A percentile compares a stretch with the other conserved stretches of the same genome.
Evolutionary conservation across 2,113 vertebrate species (phyloP).

Genomic region (Rattus rattus): DNA sequence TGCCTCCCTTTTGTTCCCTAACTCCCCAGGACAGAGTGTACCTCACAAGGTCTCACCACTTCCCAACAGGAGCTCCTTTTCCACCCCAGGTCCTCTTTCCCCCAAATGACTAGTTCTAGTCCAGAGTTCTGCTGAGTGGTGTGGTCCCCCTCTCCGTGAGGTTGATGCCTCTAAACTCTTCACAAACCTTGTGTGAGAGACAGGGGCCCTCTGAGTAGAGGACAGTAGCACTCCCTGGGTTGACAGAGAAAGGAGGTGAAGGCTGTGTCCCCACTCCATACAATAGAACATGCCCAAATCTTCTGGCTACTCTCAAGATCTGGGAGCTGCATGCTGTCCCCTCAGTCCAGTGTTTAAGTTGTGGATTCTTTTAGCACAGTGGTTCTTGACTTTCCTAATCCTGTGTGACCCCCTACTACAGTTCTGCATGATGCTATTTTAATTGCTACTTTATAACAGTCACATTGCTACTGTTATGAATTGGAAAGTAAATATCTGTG

Average conservation of each 20-base stretch:
- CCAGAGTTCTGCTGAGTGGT: accelerated
- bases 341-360: background rate
- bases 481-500: background rate
- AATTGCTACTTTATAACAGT: background rate
- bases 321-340: accelerated
- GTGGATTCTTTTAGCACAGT: background rate
- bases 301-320: accelerated
- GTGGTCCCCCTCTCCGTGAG: background rate
- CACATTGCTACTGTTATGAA: background rate
- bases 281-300: background rate
- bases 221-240: accelerated
- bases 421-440: background rate
- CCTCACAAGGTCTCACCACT: background rate
- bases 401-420: background rate
- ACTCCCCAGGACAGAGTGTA: too few relatives aligned
- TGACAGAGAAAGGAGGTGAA: background rate
- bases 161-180: background rate
- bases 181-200: background rate
- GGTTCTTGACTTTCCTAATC: background rate
- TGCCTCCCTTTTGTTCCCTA: background rate
- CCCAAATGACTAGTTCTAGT: too few relatives aligned
- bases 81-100: background rate
- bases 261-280: accelerated
- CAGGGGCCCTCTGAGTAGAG: background rate
- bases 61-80: too few relatives aligned